Base-by-base conservation (phyloP, 1,140 invertebrate genomes). In the Argopecten irradians region DNA sequence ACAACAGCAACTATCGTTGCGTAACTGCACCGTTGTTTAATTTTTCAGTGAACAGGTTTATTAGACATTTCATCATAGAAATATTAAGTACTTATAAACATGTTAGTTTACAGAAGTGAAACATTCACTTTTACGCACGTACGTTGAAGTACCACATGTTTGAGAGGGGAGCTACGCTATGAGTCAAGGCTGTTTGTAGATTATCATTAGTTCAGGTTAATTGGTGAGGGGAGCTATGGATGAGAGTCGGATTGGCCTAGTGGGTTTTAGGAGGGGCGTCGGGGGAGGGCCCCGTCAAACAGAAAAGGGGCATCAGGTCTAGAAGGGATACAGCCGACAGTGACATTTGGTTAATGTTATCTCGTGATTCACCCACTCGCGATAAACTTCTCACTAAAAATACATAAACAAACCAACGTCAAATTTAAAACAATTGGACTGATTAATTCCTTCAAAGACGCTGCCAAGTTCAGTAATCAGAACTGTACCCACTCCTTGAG, bases 341-440 rank as follows among this genome's bases (percentile, higher is more conserved):
- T 71, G 55, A 71, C 55, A 71, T 71, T 71, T 71, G 55, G 55
- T 28, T 71, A 71, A 28, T 28, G 55, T 71, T 71, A 71, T 71
- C 55, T 28, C 2, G 55, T 71, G 55, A 71, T 71, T 71, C 55
- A 71, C 28, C 43, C 9, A 14, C 55, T 16, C 19, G 28, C 55
- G 55, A 16, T 16, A 28, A n/a, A 28, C 55, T 71, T 71, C n/a
- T 71, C 55, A 71, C 55, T 71, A 71, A 71, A 71, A 71, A 71
- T 71, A 71, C 55, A 71, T 71, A 71, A 71, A 71, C n/a, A 71
- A 71, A 71, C 55, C 55, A 71, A 5, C 55, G 13, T 28, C 55
- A 71, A 71, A 71, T 71, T 71, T 71, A 71, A 71, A 71, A 71
- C 55, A 71, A 71, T 71, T n/a, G 55, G n/a, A n/a, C 55, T 8